Base-by-base conservation (phyloP, 2,113 vertebrate genomes). In the Vulpes ferrilata region DNA sequence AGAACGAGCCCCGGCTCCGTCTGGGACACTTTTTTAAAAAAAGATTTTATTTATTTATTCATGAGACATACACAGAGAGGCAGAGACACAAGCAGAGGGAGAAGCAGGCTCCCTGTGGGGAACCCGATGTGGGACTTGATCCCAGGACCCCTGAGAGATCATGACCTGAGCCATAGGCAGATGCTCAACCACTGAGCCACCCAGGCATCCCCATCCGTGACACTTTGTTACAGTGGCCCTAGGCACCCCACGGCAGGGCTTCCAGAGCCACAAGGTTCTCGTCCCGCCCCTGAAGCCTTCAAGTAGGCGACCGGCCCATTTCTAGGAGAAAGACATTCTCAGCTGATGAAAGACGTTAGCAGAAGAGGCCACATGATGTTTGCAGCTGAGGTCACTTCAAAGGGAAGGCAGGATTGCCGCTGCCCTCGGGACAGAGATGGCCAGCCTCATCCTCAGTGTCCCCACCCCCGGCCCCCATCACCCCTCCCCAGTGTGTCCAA, bases 301-400 rank as follows among this genome's bases (percentile, higher is more conserved):
- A 10, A 35, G 62, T 78, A 80, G 22, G 38, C 93, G 51, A 32
- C 51, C 53, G 92, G 81, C 22, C 4, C 48, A 57, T 17, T 74
- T 81, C 74, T 48, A 51, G 51, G 64, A 53, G 65, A 59, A 95
- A 95, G 67, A 76, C 35, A 67, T 69, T 87, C 67, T 95, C 76
- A 23, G 51, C 65, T 62, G 67, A 78, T 60, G 48, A 60, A 83
- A 95, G 79, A 2, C 16, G 30, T 91, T 12, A 55, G 82, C 69
- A 71, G 76, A 88, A 90, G 90, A 88, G 87, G 67, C 87, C 82
- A 69, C 88, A 11, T 48, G 62, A 32, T 88, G 35, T 84, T 71
- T 71, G 38, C 27, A 83, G 69, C 92, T 35, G 23, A 22, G 82
- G 43, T 69, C 67, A 57, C 88, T 92, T 88, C 92, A 38, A 57